These are phyloP conservation scores for Campoletis sonorensis DNA, from an alignment of 1,140 invertebrate genomes.

Conservation along the genomic window DNA sequence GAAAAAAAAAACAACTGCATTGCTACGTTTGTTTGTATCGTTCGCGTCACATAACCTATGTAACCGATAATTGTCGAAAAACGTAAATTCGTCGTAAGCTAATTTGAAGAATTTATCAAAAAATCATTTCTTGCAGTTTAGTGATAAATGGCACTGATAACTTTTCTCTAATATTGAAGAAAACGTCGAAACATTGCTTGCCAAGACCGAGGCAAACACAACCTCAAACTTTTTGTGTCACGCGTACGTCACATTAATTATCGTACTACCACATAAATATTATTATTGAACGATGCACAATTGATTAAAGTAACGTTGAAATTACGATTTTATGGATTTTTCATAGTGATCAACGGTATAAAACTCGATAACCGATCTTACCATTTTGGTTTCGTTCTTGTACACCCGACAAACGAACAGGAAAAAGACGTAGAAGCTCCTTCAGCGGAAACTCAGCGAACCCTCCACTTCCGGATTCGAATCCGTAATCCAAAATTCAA, in stretches of 20 bases:
- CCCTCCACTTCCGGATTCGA: slow-evolving; percentile 28
- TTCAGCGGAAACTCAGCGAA: neutral
- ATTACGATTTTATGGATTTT: slow-evolving; percentile 14
- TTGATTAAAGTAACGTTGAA: neutral
- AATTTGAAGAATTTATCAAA: slow-evolving; percentile 19
- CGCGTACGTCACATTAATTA: slow-evolving; percentile 27
- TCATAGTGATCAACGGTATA: slow-evolving; percentile 43
- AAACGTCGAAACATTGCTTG: slow-evolving; percentile 30
- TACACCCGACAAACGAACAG: slow-evolving; percentile 53
- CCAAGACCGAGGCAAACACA: slow-evolving; percentile 35
- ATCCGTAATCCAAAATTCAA: neutral
- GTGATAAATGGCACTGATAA: neutral
- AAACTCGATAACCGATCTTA: slow-evolving; percentile 55
- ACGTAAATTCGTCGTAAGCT: neutral
- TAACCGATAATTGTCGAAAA: no score
- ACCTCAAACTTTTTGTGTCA: slow-evolving; percentile 15
- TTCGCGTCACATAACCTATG: slow-evolving; percentile 41
- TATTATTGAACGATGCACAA: slow-evolving; percentile 22
- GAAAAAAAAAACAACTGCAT: neutral
- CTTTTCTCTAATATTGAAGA: slow-evolving; percentile 9
- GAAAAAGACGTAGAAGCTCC: slow-evolving; percentile 49
- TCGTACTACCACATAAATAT: slow-evolving; percentile 38
- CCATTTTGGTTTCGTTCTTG: slow-evolving; percentile 53
- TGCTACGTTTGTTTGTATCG: slow-evolving; percentile 42
- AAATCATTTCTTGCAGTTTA: neutral